Evolutionary conservation across 2,113 vertebrate genomes (phyloP).

Genomic region (Notarius quadriscutis): DNA sequence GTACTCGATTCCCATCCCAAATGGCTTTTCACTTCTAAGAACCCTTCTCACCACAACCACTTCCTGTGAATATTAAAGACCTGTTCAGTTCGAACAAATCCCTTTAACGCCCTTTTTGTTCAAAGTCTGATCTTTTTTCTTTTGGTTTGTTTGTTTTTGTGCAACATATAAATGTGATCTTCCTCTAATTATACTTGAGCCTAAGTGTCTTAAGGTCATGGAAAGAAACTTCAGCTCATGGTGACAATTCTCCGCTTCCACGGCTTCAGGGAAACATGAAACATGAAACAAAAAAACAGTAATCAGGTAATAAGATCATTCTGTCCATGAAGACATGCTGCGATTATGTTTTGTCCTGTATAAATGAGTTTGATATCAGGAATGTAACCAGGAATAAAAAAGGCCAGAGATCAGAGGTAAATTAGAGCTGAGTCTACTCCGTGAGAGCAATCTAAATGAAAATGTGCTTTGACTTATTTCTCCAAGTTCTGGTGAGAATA

Average conservation of each 20-base stretch:
- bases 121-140: neutral
- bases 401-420: constrained; percentile 43
- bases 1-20: neutral
- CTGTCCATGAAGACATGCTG: constrained; percentile 14
- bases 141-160: neutral
- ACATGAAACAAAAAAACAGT: constrained; percentile 19
- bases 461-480: constrained; percentile 63
- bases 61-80: constrained; percentile 8
- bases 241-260: constrained; percentile 23
- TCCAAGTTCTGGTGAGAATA: constrained; percentile 67
- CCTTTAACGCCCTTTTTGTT: neutral
- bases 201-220: constrained; percentile 21
- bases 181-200: constrained; percentile 29
- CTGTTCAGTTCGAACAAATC: constrained; percentile 1
- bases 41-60: neutral
- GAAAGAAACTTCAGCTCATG: constrained; percentile 22
- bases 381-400: constrained; percentile 44
- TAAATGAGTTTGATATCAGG: constrained; percentile 42
- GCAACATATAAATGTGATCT: constrained; percentile 7
- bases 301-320: constrained; percentile 24
- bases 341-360: constrained; percentile 30
- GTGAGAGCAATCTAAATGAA: constrained; percentile 66
- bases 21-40: neutral
- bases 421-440: constrained; percentile 50
- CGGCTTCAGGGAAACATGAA: constrained; percentile 21